Evolutionary conservation across 1,140 invertebrate species (phyloP), one percentile per base, ranked within the genome.

Genomic region (Mylabris phalerata): DNA sequence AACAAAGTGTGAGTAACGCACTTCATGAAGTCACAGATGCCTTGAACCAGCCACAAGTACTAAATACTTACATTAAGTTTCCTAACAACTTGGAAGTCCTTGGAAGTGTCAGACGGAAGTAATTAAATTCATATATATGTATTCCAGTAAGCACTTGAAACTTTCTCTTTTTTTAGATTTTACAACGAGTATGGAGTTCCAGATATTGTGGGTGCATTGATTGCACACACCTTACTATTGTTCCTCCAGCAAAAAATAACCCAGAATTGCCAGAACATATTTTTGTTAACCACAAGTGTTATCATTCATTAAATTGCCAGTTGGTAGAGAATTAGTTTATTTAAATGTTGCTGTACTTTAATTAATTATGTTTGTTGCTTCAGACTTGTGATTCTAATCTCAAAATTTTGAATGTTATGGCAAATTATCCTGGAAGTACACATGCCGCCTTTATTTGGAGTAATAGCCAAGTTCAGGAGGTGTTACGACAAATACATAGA

Each of bases 231-330:
- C 54, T 70, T 13, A 64, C 68, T n/a, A 71, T 70, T 41, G 50
- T 64, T 45, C 59, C 68, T 4, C 67, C 67, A 10, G 9, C 40
- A 11, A 40, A 4, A 5, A 9, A 70, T 46, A 13, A 13, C 13
- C 13, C 13, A 13, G 13, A 13, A 13, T 13, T 13, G 13, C 13
- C 1, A 13, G 60, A 70, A 55, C 55, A 68, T 60, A 50, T 71
- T 32, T 74, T 67, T 61, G 60, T 74, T 0, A 73, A 72, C 54
- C 55, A 68, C 10, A 72, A 73, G 63, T 55, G 55, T 25, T 73
- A 70, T 48, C 66, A 72, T 58, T 70, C 67, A 4, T 66, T 73
- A 40, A 71, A 73, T 56, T 71, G 61, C 51, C 68, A 46, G 66
- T 67, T 57, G 57, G 48, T 51, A 59, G 6, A 9, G 38, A n/a